Evolutionary conservation across 2,797 vertebrate species (phyloP).

Genomic region (Acropternis orthonyx): DNA sequence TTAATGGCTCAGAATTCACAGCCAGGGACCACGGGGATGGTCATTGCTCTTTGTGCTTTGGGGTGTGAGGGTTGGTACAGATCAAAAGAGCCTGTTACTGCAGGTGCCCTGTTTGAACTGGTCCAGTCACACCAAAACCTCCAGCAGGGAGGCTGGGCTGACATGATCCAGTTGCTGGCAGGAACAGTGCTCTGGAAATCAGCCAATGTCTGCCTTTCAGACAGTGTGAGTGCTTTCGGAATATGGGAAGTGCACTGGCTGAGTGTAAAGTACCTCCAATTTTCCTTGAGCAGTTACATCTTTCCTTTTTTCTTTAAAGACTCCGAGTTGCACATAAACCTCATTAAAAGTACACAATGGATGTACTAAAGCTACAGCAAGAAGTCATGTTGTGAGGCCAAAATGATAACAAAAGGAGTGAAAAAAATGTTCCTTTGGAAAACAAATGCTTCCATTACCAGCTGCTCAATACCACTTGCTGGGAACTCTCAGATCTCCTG

Average conservation of each 20-base stretch:
- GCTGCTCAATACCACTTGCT: background rate
- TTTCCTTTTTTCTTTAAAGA: background rate
- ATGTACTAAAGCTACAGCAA: background rate
- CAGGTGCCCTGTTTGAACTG: background rate
- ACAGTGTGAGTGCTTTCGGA: background rate
- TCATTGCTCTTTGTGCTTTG: background rate
- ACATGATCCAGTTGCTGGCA: background rate
- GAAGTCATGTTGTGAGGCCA: background rate
- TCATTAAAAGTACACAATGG: background rate
- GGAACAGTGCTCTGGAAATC: background rate
- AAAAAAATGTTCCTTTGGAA: background rate
- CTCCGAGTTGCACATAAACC: background rate
- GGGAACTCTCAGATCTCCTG: background rate
- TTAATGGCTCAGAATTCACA: background rate
- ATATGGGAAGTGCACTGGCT: background rate
- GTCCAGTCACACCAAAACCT: background rate
- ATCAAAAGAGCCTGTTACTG: background rate
- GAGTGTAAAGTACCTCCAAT: background rate
- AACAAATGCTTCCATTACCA: background rate
- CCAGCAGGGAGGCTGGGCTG: rapidly evolving
- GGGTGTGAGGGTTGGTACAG: background rate
- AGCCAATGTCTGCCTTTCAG: background rate
- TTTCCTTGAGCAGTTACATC: background rate
- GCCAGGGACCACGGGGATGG: background rate
- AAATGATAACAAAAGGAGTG: background rate